Evolutionary conservation across 2,888 invertebrate genomes (phyloP).

Genomic region (Stenodera caucasica): DNA sequence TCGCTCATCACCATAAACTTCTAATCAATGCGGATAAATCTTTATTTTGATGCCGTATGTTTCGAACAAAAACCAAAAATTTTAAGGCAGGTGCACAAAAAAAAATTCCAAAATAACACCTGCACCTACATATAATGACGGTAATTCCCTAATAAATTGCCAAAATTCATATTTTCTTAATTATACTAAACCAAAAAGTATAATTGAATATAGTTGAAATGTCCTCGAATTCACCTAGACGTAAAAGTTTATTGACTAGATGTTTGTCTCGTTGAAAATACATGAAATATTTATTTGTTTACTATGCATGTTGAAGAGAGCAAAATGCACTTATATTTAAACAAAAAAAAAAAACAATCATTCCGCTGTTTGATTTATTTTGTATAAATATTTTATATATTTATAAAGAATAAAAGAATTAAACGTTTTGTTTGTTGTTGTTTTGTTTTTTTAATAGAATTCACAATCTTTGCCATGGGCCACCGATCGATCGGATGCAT

Average conservation of each 20-base stretch:
- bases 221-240: conserved; percentile 29
- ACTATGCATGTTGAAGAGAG: conserved; percentile 18
- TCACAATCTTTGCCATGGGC: conserved; percentile 67
- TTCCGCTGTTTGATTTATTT: conserved; percentile 7
- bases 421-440: conserved; percentile 10
- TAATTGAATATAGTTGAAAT: background rate
- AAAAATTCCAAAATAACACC: background rate
- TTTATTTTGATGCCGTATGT: too few species aligned
- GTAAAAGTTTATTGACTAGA: conserved; percentile 28
- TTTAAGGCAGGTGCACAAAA: background rate
- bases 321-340: conserved; percentile 27
- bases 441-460: conserved; percentile 58
- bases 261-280: conserved; percentile 20
- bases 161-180: background rate
- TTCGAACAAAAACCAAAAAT: too few species aligned
- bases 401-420: background rate
- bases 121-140: background rate
- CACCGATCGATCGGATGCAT: conserved; percentile 55
- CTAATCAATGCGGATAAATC: too few species aligned
- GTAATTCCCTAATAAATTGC: too few species aligned
- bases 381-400: background rate
- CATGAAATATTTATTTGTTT: conserved; percentile 31
- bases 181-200: too few species aligned
- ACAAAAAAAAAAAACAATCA: conserved; percentile 8
- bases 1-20: too few species aligned